Conservation (phyloP, 1,140 invertebrate genomes). For the Limonius californicus region DNA sequence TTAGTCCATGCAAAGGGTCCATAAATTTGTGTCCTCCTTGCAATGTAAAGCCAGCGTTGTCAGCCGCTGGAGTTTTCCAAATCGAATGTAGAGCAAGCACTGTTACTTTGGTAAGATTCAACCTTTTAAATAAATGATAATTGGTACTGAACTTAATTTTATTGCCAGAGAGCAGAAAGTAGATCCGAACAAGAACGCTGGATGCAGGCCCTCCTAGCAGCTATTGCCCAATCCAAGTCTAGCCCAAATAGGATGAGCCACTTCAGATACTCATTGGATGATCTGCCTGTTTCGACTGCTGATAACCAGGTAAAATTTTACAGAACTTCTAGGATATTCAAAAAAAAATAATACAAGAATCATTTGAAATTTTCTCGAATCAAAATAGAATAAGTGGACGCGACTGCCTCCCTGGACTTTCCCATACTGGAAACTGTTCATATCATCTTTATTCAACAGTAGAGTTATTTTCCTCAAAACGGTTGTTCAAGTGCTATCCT, state of each 20-base stretch:
- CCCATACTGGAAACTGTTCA: too few relatives aligned
- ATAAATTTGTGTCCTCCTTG: conserved; percentile 51
- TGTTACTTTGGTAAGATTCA: conserved; percentile 51
- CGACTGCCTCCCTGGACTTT: too few relatives aligned
- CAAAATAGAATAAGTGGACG: too few relatives aligned
- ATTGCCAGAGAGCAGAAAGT: conserved; percentile 47
- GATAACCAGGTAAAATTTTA: conserved; percentile 15
- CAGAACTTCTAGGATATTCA: too few relatives aligned
- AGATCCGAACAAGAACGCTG: conserved; percentile 46
- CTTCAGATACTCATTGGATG: conserved; percentile 44
- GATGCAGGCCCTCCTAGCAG: conserved; percentile 47
- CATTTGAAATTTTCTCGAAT: too few relatives aligned
- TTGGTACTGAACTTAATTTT: too few relatives aligned
- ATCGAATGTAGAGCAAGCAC: conserved; percentile 50
- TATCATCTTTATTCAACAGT: too few relatives aligned
- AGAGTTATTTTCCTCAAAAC: too few relatives aligned
- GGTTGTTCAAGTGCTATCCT: too few relatives aligned
- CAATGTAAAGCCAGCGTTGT: conserved; percentile 41
- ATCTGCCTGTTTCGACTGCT: conserved; percentile 26
- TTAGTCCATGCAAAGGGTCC: conserved; percentile 52
- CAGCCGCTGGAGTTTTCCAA: conserved; percentile 40
- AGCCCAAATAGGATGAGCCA: conserved; percentile 34
- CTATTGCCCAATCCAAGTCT: conserved; percentile 39
- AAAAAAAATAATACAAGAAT: too few relatives aligned
- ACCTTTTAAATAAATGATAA: background rate